Conservation (phyloP, 2,113 vertebrate species). For the Sorex araneus region DNA sequence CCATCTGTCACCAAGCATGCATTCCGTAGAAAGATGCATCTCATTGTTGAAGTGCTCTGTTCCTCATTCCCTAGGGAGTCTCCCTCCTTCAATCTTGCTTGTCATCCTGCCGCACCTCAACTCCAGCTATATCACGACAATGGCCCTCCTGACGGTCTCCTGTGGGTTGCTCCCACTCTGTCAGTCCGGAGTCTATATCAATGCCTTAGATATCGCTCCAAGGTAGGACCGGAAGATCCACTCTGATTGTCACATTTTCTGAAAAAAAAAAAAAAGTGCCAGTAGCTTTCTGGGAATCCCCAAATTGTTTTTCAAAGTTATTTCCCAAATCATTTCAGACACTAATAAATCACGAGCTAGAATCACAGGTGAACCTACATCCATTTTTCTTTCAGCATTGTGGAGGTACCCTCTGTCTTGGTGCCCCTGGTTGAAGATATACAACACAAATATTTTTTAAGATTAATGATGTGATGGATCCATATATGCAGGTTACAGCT, state of each 20-base stretch:
- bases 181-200: conserved; percentile 65
- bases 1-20: neutral
- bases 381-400: neutral
- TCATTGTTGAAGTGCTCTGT: neutral
- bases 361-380: neutral
- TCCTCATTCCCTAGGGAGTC: conserved; percentile 46
- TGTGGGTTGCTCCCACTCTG: neutral
- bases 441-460: neutral
- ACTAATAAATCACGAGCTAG: neutral
- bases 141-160: neutral
- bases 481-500: neutral
- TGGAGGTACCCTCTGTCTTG: neutral
- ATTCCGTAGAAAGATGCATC: neutral
- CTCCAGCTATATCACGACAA: conserved; percentile 22
- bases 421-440: neutral
- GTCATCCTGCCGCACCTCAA: conserved; percentile 27
- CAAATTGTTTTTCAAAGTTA: neutral
- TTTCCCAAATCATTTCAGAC: neutral
- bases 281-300: neutral
- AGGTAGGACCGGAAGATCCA: conserved; percentile 51
- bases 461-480: neutral
- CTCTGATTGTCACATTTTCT: neutral
- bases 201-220: conserved; percentile 75
- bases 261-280: neutral
- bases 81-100: neutral